Evolutionary conservation across 2,113 vertebrate species (phyloP), one percentile per base, ranked within the genome.

Genomic region (Xenus cinereus): DNA sequence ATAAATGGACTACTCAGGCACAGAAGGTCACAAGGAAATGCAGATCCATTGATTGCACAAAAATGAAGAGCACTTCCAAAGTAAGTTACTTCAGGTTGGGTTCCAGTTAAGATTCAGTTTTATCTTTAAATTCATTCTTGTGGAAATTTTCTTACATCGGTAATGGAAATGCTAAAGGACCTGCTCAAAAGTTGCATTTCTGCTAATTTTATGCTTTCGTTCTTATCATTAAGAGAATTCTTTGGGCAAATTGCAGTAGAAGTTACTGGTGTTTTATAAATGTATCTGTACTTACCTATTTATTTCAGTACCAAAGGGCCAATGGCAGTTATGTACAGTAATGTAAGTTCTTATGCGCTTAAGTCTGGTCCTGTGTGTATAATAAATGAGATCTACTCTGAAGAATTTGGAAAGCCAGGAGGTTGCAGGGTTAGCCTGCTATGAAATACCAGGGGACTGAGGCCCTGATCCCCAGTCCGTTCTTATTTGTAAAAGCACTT

Each of bases 391-490:
- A 95, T 97, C 95, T 89, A 96, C 91, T 97, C 91, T 0, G 74
- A 97, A 97, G 94, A 93, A 97, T 95, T 95, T 96, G 95, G 94
- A 97, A 97, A 97, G 91, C 97, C 93, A 80, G 95, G 87, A 97
- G 97, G 92, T 94, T 96, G 84, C 71, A 80, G 94, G 94, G 96
- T 97, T 97, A 97, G 95, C 92, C 71, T 97, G 95, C 96, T 92
- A 79, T 79, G 86, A 90, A 97, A 91, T 95, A 87, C 51, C 97
- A 91, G 46, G 92, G 86, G 96, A 97, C 92, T 91, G 92, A 92
- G 94, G 94, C 94, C 94, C 96, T 96, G 95, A 97, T 95, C 94
- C 92, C 83, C 94, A 96, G 96, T 96, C 93, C 81, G 26, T 97
- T 95, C 94, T 85, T 94, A 95, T 97, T 97, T 96, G 95, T 87